Evolutionary conservation across 64 coral and sea anemone species (phyloP), one percentile per base, ranked within the genome.

Genomic region (Cladopsammia gracilis): DNA sequence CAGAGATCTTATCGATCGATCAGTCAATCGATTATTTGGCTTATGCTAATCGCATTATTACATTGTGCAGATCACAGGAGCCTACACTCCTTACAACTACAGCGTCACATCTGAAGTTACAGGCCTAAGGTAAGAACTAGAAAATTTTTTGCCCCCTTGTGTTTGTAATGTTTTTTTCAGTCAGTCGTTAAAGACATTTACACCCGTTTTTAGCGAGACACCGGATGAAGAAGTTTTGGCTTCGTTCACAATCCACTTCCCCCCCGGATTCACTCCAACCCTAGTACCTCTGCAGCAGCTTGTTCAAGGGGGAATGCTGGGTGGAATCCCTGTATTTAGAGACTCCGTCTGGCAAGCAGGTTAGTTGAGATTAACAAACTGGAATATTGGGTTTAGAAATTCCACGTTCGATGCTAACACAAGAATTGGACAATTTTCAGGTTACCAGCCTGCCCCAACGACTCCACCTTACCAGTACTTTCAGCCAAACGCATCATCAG

Each of bases 241-340:
- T 68, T 73, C 64, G 23, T 93, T 68, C 82, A 86, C 20, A 16
- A 77, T 93, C 18, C 75, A 48, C 19, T 93, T 93, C 16, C 82
- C 82, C 6, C 23, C 70, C 11, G 82, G 78, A 10, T 19, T 43
- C 58, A 78, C 91, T 19, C 81, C 91, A 46, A 77, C 82, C 11
- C 80, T 93, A 10, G 64, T 64, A 57, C 91, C 91, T 20, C 24
- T 93, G 24, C 69, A 93, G 54, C 70, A 86, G n/a, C 22, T 84
- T 20, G 78, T 93, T 13, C 57, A 60, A 48, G n/a, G 20, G 20
- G 91, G 91, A 5, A n/a, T 86, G 53, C 91, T 93, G 0, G 82
- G 91, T 47, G 91, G 91, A 57, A 77, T 93, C 58, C 91, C 91
- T 48, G 72, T 93, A 46, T 86, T 77, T 45, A 18, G 70, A 12